These are phyloP conservation scores for Callospermophilus lateralis DNA, from an alignment of 2,113 vertebrate genomes.

Conservation along the genomic window DNA sequence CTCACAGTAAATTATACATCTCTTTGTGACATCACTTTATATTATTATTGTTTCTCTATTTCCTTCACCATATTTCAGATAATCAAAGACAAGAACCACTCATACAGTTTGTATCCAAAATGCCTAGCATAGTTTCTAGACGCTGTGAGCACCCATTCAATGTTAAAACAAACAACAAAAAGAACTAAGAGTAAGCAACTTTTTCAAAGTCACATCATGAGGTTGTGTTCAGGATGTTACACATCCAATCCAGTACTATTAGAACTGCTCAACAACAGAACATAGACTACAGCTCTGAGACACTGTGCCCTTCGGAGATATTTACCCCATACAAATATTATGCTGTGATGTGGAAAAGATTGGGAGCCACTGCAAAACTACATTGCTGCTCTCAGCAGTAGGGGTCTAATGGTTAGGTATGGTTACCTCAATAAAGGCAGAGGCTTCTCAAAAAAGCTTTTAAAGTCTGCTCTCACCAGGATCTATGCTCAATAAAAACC, in stretches of 20 bases:
- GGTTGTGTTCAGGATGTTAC: neutral
- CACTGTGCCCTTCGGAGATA: neutral
- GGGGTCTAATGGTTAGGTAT: neutral
- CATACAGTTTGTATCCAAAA: neutral
- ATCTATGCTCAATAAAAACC: constrained; percentile 1
- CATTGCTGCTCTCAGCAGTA: neutral
- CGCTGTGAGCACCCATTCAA: neutral
- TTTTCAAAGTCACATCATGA: constrained; percentile 10
- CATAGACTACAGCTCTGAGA: neutral
- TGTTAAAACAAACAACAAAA: neutral
- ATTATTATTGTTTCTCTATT: neutral
- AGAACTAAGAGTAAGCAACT: neutral
- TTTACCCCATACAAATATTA: neutral
- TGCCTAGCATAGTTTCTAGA: neutral
- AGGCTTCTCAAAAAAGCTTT: constrained; percentile 45
- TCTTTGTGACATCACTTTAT: neutral
- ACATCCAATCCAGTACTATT: neutral
- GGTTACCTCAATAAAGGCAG: constrained; percentile 13
- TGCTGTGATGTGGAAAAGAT: neutral
- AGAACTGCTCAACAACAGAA: neutral
- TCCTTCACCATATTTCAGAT: neutral
- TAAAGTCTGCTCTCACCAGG: neutral
- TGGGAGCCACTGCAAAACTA: neutral
- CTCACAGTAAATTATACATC: neutral
- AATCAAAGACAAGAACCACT: constrained; percentile 8